These are phyloP conservation scores for Halcyon badia DNA, from an alignment of 2,797 vertebrate species.

Conservation along the genomic window DNA sequence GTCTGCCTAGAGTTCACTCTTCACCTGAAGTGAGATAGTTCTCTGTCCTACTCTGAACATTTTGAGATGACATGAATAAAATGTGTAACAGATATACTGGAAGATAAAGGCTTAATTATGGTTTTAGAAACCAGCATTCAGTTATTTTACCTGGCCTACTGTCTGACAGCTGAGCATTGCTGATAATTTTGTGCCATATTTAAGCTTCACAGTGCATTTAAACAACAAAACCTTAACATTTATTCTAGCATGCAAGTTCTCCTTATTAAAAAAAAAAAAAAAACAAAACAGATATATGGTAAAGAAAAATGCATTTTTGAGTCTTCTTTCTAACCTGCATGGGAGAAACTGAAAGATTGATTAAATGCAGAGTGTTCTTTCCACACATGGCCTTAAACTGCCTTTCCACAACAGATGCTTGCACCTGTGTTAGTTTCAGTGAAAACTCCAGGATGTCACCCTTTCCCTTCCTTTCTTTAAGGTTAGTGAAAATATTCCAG, in stretches of 20 bases:
- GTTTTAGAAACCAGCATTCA: not conserved
- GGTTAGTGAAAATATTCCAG: conserved; percentile 51
- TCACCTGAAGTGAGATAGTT: not conserved
- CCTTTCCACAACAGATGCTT: not conserved
- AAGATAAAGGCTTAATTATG: not conserved
- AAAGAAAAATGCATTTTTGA: not conserved
- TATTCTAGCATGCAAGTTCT: not conserved
- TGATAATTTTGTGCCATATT: not conserved
- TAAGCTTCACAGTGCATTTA: not conserved
- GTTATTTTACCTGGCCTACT: not conserved
- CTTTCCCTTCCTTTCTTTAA: conserved; percentile 9
- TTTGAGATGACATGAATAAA: not conserved
- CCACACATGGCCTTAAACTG: not conserved
- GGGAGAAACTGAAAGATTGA: not conserved
- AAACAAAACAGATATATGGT: not conserved
- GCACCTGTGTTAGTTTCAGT: not conserved
- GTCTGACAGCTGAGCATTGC: not conserved
- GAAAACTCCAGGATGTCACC: not conserved
- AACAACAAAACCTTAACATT: not conserved
- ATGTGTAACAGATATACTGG: not conserved
- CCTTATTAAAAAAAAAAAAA: not conserved
- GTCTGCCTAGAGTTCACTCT: rapidly evolving
- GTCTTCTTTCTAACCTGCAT: not conserved
- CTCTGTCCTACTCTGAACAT: not conserved
- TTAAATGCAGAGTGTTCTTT: not conserved